These are phyloP conservation scores for Nephrotoma appendiculata DNA, from an alignment of 2,888 invertebrate species.

Conservation along the genomic window DNA sequence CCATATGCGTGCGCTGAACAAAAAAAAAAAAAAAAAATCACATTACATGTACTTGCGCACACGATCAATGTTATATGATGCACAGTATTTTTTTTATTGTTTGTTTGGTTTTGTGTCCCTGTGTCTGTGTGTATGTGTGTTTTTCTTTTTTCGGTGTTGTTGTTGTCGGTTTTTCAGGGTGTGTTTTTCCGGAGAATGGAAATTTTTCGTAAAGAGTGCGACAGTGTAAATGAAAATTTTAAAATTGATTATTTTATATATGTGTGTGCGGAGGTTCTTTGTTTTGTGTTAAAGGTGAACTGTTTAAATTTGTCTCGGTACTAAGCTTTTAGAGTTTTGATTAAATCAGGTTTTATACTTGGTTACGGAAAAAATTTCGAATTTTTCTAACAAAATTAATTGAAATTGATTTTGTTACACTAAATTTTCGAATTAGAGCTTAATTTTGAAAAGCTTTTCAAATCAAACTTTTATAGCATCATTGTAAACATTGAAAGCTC, in stretches of 20 bases:
- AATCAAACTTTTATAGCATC: no score
- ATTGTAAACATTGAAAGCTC: no score
- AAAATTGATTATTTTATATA: not conserved
- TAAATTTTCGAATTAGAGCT: no score
- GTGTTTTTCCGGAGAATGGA: not conserved
- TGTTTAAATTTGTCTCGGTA: not conserved
- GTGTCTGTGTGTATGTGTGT: no score
- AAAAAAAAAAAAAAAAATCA: not conserved
- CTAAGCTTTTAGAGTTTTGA: not conserved
- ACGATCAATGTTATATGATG: not conserved
- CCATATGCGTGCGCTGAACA: slow-evolving; percentile 1
- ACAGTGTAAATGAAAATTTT: not conserved
- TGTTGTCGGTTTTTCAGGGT: not conserved
- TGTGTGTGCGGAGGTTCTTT: not conserved
- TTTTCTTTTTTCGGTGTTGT: not conserved
- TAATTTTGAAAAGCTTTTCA: no score
- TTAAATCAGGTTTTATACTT: not conserved
- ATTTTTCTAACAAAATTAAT: no score
- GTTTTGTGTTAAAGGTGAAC: not conserved
- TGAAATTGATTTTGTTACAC: no score
- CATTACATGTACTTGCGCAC: not conserved
- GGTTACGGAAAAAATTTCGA: no score
- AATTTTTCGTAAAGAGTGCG: not conserved
- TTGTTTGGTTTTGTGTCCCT: not conserved
- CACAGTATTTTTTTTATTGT: not conserved